Base-by-base conservation (phyloP, 2,113 vertebrate species). In the Megalops atlanticus region DNA sequence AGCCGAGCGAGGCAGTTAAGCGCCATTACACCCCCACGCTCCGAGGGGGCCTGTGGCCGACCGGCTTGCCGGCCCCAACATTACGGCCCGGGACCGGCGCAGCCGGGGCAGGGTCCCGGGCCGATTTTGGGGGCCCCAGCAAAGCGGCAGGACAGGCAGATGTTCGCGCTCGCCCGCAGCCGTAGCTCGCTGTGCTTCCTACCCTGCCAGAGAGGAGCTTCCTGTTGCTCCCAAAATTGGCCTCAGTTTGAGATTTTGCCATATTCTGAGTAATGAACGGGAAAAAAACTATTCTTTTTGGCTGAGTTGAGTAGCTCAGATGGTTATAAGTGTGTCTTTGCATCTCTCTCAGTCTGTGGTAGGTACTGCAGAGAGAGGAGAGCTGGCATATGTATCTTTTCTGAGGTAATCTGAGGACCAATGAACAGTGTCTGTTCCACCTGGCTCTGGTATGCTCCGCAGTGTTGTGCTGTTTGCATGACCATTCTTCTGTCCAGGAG, bases 211-310 rank as follows among this genome's bases (percentile, higher is more conserved):
- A 36, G 45, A 72, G 82, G 84, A 84, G 83, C 83, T 76, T 85
- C 87, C 86, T 85, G 83, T 85, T 86, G 85, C 84, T 87, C 80
- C 41, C 7, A 5, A 85, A 86, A 89, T 87, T 86, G 87, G 84
- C 80, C 85, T 82, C 87, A 75, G 82, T 86, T 86, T 85, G 81
- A 85, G 82, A 79, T 76, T 58, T 43, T 79, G 79, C 83, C 79
- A 76, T 83, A 76, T 83, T 80, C 80, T 77, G n/a, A n/a, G 36
- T 85, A 85, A 84, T 83, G 54, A 45, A 14, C 24, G 31, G 38
- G 72, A 16, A 45, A 36, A n/a, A 36, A 54, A 72, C 27, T 58
- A 33, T 43, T 81, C 40, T 74, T 18, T 16, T 41, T 38, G 15
- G n/a, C n/a, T 14, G 33, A 21, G 52, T 64, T 8, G 8, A 36